These are phyloP conservation scores for Colostygia pectinataria DNA, from an alignment of 2,888 invertebrate genomes.

Conservation along the genomic window DNA sequence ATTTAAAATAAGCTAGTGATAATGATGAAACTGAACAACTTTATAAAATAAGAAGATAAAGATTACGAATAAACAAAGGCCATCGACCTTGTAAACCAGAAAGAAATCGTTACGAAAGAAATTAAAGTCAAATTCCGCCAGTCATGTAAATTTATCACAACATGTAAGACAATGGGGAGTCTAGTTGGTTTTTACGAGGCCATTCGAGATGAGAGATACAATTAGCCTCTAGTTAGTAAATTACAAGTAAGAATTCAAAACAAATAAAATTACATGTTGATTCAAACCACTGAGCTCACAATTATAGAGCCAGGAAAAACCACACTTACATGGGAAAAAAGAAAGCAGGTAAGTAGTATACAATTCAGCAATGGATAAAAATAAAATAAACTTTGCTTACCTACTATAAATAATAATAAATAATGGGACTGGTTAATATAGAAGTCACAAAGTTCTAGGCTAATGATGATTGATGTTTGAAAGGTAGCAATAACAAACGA, in stretches of 20 bases:
- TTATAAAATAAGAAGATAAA: conserved; percentile 2
- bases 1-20: background rate
- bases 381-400: background rate
- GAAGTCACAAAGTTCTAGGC: background rate
- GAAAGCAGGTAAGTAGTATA: too few species aligned
- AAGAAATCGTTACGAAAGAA: conserved; percentile 18
- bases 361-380: background rate
- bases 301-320: too few species aligned
- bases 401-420: too few species aligned
- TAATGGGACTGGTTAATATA: too few species aligned
- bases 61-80: conserved; percentile 11
- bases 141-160: conserved; percentile 14
- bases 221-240: conserved; percentile 1
- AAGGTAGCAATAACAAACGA: conserved; percentile 8
- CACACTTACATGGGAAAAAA: too few species aligned
- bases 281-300: too few species aligned
- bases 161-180: conserved; percentile 14
- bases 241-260: background rate
- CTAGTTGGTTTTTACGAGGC: conserved; percentile 14
- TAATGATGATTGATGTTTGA: conserved; percentile 8
- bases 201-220: conserved; percentile 8
- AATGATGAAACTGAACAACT: background rate
- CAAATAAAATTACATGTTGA: too few species aligned
- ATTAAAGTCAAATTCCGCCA: conserved; percentile 16
- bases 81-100: conserved; percentile 16